These are phyloP conservation scores for Ptychadena robeensis DNA, from an alignment of 2,797 vertebrate genomes.

Conservation along the genomic window DNA sequence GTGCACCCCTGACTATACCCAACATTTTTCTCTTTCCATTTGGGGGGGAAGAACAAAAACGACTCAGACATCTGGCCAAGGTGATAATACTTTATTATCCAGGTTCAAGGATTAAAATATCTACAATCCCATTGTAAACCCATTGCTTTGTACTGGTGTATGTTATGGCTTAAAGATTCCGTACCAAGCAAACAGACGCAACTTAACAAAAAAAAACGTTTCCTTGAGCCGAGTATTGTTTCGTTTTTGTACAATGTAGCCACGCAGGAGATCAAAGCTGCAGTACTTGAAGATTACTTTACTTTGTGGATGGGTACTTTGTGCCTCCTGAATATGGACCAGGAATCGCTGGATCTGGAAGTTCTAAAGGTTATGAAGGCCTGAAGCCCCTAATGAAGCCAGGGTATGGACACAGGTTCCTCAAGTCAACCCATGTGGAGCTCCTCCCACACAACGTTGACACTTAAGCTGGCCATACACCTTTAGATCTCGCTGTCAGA, in stretches of 20 bases:
- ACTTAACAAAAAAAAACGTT: constrained; percentile 54
- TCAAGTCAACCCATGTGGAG: too few relatives aligned
- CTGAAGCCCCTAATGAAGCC: background rate
- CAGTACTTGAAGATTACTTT: background rate
- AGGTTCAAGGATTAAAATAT: constrained; percentile 79
- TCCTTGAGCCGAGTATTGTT: constrained; percentile 71
- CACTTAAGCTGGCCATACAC: too few relatives aligned
- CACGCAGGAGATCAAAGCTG: constrained; percentile 64
- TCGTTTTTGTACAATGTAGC: constrained; percentile 69
- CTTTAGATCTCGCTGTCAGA: too few relatives aligned
- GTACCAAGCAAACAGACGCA: constrained; percentile 72
- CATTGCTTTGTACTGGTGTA: constrained; percentile 76
- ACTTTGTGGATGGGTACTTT: background rate
- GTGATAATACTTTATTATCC: constrained; percentile 77
- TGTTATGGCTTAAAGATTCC: constrained; percentile 76
- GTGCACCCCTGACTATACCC: background rate
- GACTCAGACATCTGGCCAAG: background rate
- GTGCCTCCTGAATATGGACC: background rate
- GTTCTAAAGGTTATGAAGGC: background rate
- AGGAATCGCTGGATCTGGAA: background rate
- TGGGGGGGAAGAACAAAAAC: background rate
- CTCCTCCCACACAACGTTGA: too few relatives aligned
- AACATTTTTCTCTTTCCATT: background rate
- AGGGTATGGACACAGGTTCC: background rate
- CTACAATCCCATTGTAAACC: constrained; percentile 75